Percentiles rank a stretch among this genome's conserved stretches.
Evolutionary conservation across 2,888 invertebrate genomes (phyloP).

Genomic region (Chaetogeoica ovagalla): DNA sequence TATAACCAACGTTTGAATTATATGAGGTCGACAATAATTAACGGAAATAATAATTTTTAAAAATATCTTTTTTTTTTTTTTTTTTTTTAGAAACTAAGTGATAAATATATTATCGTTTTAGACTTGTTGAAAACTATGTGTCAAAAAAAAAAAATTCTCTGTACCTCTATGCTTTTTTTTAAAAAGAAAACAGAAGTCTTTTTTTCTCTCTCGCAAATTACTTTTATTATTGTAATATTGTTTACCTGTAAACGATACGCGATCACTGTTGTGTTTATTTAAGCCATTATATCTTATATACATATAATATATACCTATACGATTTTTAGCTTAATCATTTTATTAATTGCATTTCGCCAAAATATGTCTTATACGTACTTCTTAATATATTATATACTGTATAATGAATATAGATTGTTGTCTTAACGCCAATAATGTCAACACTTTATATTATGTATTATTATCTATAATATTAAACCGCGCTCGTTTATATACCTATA

Average conservation of each 20-base stretch:
- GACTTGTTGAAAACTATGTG: constrained; percentile 50
- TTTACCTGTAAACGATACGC: neutral
- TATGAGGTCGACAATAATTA: constrained; percentile 49
- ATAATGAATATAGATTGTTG: neutral
- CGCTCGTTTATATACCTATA: neutral
- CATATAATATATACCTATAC: neutral
- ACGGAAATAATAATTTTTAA: constrained; percentile 41
- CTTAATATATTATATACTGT: neutral
- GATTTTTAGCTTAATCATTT: constrained; percentile 10
- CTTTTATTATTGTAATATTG: constrained; percentile 10
- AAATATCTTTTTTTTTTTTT: constrained; percentile 26
- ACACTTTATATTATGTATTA: neutral
- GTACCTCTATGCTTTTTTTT: constrained; percentile 8
- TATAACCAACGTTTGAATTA: constrained; percentile 8
- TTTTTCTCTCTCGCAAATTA: constrained; percentile 26
- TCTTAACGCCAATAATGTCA: neutral
- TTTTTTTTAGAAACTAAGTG: constrained; percentile 33
- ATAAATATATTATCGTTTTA: constrained; percentile 25
- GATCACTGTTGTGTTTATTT: neutral
- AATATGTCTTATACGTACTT: constrained; percentile 18
- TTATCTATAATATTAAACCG: neutral
- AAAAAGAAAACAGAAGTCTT: neutral
- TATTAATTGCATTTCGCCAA: constrained; percentile 11
- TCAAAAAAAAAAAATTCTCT: constrained; percentile 45
- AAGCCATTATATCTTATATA: constrained; percentile 8